Base-by-base conservation (phyloP, 1,140 invertebrate genomes). In the Hyles vespertilio region DNA sequence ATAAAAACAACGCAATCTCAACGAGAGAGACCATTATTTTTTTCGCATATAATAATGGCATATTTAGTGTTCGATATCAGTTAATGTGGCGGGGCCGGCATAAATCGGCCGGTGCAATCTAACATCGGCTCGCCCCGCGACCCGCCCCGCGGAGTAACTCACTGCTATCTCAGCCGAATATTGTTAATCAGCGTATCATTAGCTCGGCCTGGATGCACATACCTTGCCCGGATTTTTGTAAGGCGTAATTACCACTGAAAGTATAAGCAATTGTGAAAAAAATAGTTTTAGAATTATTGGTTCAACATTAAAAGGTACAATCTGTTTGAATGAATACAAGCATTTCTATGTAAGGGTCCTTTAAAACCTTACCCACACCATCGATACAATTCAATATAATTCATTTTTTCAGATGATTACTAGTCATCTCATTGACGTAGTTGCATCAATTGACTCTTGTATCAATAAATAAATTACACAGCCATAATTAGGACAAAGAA, bases 121-220 rank as follows among this genome's bases (percentile, higher is more conserved):
- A 72, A 65, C 79, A 81, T 82, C 82, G 45, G 48, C 61, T 32
- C 36, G 52, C 43, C 57, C 59, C 59, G 52, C 56, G 66, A 74
- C 78, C 79, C 75, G 75, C 81, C 84, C 70, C 72, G 69, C 67
- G 63, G 69, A 77, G 81, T 86, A 86, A 84, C 77, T 82, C 82
- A 84, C 79, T 74, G 74, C 74, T 87, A 87, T 87, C 84, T 79
- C 54, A 72, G 71, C 83, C 84, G 80, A 87, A 87, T 87, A 86
- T 87, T 87, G 81, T 84, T 87, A 87, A 87, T 87, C 84, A 87
- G 80, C 76, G 81, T 76, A 87, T 85, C 81, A 87, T 87, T 87
- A 87, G 77, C 72, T 77, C 64, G 61, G 51, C 63, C 47, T 48
- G 54, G 58, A 58, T 34, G 22, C 73, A 82, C 77, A 83, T 5